A percentile compares a stretch with the other conserved stretches of the same genome.
These are phyloP conservation scores for Anomalospiza imberbis DNA, from an alignment of 2,797 vertebrate genomes.

Conservation along the genomic window DNA sequence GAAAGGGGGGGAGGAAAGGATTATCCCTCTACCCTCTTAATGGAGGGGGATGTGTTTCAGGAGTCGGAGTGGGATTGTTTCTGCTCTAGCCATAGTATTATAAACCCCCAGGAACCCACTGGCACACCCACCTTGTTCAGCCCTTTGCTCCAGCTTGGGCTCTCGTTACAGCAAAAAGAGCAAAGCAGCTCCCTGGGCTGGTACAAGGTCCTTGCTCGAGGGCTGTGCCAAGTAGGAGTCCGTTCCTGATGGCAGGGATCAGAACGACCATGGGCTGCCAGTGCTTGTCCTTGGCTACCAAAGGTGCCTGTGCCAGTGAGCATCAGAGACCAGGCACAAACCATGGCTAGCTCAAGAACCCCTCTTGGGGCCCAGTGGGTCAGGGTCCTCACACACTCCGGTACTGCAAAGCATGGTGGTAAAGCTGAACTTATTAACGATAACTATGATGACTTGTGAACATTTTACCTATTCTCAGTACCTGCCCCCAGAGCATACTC, in stretches of 20 bases:
- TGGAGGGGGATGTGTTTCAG: background rate
- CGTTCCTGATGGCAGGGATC: fast-evolving
- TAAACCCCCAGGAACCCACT: background rate
- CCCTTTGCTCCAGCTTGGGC: background rate
- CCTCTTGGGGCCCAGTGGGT: background rate
- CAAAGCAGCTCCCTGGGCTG: background rate
- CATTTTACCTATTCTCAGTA: fast-evolving
- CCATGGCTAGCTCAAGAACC: background rate
- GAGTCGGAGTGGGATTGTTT: background rate
- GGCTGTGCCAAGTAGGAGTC: background rate
- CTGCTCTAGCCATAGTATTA: background rate
- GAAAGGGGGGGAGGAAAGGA: fast-evolving
- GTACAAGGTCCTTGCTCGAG: background rate
- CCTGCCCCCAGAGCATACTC: background rate
- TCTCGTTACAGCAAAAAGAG: background rate
- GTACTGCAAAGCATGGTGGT: fast-evolving
- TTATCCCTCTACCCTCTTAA: background rate
- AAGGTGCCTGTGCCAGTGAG: background rate
- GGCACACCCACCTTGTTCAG: background rate
- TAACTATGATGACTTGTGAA: too few species aligned
- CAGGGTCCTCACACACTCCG: background rate
- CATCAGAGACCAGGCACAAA: background rate
- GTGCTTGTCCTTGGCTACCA: background rate
- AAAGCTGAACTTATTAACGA: background rate
- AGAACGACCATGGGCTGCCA: fast-evolving